These are phyloP conservation scores for Bombus waltoni DNA, from an alignment of 1,140 invertebrate species.

Conservation along the genomic window DNA sequence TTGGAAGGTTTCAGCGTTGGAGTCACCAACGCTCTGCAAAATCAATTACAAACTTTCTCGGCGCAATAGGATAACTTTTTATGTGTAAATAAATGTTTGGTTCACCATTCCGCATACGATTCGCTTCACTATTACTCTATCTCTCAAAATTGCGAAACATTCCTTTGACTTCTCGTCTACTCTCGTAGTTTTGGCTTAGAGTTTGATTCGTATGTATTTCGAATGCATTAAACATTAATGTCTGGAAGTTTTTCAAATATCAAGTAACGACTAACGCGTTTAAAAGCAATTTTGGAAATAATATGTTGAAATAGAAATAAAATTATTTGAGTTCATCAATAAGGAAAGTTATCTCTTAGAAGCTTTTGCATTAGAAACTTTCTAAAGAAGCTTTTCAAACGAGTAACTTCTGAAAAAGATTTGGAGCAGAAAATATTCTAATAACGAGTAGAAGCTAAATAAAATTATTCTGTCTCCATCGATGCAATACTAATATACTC, in stretches of 20 bases:
- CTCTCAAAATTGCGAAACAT: conserved; percentile 21
- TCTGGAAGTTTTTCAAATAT: neutral
- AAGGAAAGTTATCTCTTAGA: too few species aligned
- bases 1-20: neutral
- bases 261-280: neutral
- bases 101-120: neutral
- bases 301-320: neutral
- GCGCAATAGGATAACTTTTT: neutral
- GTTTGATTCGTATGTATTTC: neutral
- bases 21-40: neutral
- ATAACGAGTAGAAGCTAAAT: neutral
- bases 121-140: neutral
- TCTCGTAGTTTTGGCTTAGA: neutral
- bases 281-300: neutral
- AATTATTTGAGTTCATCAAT: neutral
- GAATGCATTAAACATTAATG: neutral
- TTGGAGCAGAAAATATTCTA: neutral
- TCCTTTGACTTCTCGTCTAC: neutral
- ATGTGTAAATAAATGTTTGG: neutral
- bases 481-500: neutral
- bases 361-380: too few species aligned
- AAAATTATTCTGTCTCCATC: neutral
- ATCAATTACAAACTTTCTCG: conserved; percentile 20
- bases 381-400: neutral
- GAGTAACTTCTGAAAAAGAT: neutral